Percentiles rank a stretch among this genome's conserved stretches.
Conservation (phyloP, 2,113 vertebrate genomes). For the Tetraodon nigroviridis region DNA sequence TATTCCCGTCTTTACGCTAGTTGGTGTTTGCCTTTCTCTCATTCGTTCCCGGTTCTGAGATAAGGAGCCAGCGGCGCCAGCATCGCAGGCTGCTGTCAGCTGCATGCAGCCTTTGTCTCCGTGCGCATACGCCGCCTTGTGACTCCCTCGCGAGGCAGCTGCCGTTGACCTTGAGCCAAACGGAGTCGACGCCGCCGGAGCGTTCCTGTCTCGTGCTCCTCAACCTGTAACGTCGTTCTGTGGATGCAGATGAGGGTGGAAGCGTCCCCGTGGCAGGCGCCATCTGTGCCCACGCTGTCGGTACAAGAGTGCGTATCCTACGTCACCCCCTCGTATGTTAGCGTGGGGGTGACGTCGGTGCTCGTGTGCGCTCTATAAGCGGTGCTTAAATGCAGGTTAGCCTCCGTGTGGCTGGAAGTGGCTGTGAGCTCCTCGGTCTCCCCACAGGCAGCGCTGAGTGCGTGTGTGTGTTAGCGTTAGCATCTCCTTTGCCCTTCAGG, state of each 20-base stretch:
- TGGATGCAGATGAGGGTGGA: no score
- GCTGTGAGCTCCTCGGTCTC: conserved; percentile 28
- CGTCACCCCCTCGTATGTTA: background rate
- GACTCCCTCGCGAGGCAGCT: conserved; percentile 21
- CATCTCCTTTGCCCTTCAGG: background rate
- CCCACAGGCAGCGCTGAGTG: conserved; percentile 42
- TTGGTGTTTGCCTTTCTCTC: background rate
- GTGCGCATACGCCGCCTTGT: conserved; percentile 37
- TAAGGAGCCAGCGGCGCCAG: background rate
- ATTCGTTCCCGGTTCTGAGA: conserved; percentile 1
- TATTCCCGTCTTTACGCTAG: background rate
- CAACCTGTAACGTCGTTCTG: no score
- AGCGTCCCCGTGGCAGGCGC: no score
- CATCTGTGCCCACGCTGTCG: no score
- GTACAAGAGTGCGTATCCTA: no score
- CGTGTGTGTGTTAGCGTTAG: background rate
- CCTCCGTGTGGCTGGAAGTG: conserved; percentile 2
- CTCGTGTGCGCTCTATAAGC: conserved; percentile 5
- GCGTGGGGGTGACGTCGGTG: background rate
- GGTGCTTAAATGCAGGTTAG: background rate
- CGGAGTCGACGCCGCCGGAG: conserved; percentile 39
- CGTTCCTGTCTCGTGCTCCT: background rate
- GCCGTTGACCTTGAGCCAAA: conserved; percentile 28
- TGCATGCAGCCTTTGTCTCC: conserved; percentile 8
- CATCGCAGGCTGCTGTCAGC: conserved; percentile 13